Base-by-base conservation (phyloP, 2,888 invertebrate species). In the Sabellastarte sp. region DNA sequence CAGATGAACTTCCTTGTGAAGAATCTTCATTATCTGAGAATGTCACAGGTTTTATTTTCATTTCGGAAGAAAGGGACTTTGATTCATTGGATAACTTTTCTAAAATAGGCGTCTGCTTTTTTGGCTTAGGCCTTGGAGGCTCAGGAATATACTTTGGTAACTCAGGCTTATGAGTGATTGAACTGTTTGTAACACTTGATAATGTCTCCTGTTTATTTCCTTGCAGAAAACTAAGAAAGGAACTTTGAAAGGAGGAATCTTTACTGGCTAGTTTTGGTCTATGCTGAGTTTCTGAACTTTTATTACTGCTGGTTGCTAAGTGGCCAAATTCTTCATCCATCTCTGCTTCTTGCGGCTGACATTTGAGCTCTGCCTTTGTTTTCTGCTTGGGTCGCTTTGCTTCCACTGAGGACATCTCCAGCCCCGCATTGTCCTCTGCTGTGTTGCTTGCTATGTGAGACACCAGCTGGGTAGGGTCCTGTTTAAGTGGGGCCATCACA, bases 121-220 rank as follows among this genome's bases (percentile, higher is more conserved):
- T 24, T n/a, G 50, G 50, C 26, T 67, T 63, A 63, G 61, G 62
- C 60, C 56, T 55, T 29, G 33, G 52, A 28, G 63, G 59, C 58
- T 71, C 68, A 2, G 80, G 81, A 56, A 78, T 76, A 68, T 81
- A 80, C 63, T 81, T 81, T 56, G 81, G 80, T 65, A 80, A 65
- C 68, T 74, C 74, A 33, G 81, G 80, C 66, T 76, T 76, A 31
- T 72, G 70, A 57, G 72, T 53, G 50, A 78, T 73, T 50, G 76
- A 73, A 65, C 76, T 73, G 64, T 74, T 76, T 63, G 77, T 78
- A 50, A 80, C 77, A 65, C 79, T 79, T 3, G 79, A 78, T 56
- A 81, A 66, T 3, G 81, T 81, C 66, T 81, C 81, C 50, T 75
- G 77, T 60, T 80, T 80, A 60, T 80, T 76, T 20, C 81, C 81